Percentiles rank a stretch among this genome's conserved stretches.
Conservation (phyloP, 2,888 invertebrate species). For the Troides helena region DNA sequence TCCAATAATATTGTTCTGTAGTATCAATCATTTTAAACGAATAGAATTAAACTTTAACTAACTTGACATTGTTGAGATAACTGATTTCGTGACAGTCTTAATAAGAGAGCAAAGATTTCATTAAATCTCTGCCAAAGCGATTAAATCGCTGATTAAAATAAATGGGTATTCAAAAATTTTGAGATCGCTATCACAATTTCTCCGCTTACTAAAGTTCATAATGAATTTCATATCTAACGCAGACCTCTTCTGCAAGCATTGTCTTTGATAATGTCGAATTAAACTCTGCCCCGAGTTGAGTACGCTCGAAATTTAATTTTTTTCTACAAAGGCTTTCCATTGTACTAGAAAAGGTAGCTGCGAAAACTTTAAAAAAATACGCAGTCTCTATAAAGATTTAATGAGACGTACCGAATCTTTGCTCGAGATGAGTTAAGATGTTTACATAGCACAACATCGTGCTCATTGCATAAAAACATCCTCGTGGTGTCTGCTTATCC, state of each 20-base stretch:
- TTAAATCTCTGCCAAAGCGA: neutral
- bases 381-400: no score
- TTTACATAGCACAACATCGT: no score
- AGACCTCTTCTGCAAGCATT: slow-evolving; percentile 15
- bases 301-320: slow-evolving; percentile 10
- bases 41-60: neutral
- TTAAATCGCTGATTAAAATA: neutral
- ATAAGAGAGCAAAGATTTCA: neutral
- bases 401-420: no score
- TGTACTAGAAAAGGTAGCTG: neutral
- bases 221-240: slow-evolving; percentile 21
- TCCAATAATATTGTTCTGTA: neutral
- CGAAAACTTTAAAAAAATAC: neutral
- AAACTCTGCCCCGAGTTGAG: slow-evolving; percentile 5
- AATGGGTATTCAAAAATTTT: neutral
- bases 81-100: neutral
- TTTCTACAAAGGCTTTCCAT: neutral
- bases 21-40: neutral
- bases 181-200: slow-evolving; percentile 7
- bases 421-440: no score
- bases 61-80: no score
- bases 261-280: slow-evolving; percentile 21
- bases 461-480: no score
- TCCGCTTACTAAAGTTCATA: slow-evolving; percentile 12
- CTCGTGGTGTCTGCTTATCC: no score